These are phyloP conservation scores for Drosophila lini DNA, from an alignment of 1,140 invertebrate genomes.

Conservation along the genomic window DNA sequence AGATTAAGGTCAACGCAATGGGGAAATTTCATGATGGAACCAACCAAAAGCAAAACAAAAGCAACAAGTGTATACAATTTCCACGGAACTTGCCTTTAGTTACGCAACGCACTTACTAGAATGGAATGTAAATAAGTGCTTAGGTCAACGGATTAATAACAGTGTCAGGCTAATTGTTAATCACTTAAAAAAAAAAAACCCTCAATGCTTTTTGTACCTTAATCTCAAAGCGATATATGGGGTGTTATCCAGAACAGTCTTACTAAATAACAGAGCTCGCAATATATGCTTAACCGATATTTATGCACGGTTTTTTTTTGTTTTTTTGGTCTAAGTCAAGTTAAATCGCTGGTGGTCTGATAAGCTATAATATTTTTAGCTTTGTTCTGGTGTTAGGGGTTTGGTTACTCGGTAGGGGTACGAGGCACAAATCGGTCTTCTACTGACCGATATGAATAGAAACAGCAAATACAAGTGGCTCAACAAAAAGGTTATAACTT, in stretches of 20 bases:
- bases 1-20: neutral
- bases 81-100: conserved; percentile 5
- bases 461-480: neutral
- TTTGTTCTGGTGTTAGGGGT: too few relatives aligned
- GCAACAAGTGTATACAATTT: conserved; percentile 3
- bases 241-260: neutral
- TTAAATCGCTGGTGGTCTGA: too few relatives aligned
- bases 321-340: too few relatives aligned
- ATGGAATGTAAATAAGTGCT: conserved; percentile 22
- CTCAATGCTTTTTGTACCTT: neutral
- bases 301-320: too few relatives aligned
- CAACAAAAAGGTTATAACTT: neutral
- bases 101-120: conserved; percentile 21
- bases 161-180: conserved; percentile 24
- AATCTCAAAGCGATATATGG: conserved; percentile 4
- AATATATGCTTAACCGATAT: neutral
- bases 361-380: too few relatives aligned
- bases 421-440: too few relatives aligned
- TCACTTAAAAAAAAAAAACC: conserved; percentile 2
- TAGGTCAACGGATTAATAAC: conserved; percentile 31
- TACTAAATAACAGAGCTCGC: neutral
- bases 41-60: conserved; percentile 8
- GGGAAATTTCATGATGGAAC: neutral
- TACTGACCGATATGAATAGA: too few relatives aligned
- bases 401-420: too few relatives aligned